These are phyloP conservation scores for Caradrina clavipalpis DNA, from an alignment of 2,888 invertebrate species.

Conservation along the genomic window DNA sequence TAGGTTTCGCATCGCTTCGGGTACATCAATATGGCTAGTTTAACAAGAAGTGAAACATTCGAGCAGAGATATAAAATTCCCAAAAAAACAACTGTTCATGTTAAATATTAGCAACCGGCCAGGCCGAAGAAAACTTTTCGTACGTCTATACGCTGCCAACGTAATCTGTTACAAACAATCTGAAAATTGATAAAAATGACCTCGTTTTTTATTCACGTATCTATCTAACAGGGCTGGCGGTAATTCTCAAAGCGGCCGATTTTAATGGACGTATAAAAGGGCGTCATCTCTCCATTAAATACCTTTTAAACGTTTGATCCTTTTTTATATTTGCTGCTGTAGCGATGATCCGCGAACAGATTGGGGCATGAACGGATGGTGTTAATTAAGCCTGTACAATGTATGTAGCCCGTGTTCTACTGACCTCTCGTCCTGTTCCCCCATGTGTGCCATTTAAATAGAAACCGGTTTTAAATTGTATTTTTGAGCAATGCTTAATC, in stretches of 20 bases:
- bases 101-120: constrained; percentile 38
- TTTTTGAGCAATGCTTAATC: not conserved
- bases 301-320: constrained; percentile 91
- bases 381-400: constrained; percentile 82
- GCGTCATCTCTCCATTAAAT: constrained; percentile 90
- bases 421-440: constrained; percentile 54
- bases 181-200: constrained; percentile 80
- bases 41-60: not conserved
- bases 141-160: constrained; percentile 47
- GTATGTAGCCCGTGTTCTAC: constrained; percentile 61
- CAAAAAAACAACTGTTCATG: constrained; percentile 19
- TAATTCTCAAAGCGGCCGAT: constrained; percentile 87
- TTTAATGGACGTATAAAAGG: constrained; percentile 90
- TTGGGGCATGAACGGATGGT: constrained; percentile 75
- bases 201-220: constrained; percentile 81
- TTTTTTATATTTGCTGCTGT: constrained; percentile 89
- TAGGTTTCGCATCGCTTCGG: not conserved
- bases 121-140: constrained; percentile 55
- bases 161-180: constrained; percentile 84
- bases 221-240: constrained; percentile 79
- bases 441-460: constrained; percentile 38
- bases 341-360: constrained; percentile 85
- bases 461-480: constrained; percentile 20
- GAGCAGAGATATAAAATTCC: not conserved
- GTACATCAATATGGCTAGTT: not conserved